Base-by-base conservation (phyloP, 2,797 vertebrate genomes). In the Lutjanus campechanus region DNA sequence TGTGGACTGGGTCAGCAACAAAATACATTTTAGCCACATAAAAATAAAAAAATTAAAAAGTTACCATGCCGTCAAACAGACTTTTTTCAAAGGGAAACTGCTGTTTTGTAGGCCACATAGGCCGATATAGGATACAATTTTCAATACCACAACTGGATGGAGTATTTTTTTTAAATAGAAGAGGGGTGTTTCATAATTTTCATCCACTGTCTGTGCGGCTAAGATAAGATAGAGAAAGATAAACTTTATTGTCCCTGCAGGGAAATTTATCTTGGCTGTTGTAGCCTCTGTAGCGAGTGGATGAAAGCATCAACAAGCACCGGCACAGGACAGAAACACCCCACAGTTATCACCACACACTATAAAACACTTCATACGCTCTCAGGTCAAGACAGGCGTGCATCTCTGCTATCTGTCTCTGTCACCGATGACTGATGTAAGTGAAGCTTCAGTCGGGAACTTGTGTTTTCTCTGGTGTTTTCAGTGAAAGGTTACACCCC, bases 401-500 rank as follows among this genome's bases (percentile, higher is more conserved):
- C 63, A 8, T 44, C 20, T 73, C 69, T n/a, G 55, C 75, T 44
- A 40, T 78, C 75, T 40, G 68, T 82, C 70, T 53, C 65, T 82
- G 87, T 75, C 86, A 41, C 3, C 1, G 59, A 54, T 87, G 89
- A 93, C 70, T 73, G 88, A 92, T 92, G 90, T 46, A 46, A 77
- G 76, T 40, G 60, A 41, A 74, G 83, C 68, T n/a, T 72, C 58
- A 4, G 53, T 50, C 4, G n/a, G 25, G 60, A 88, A 83, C 82
- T 74, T 68, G 22, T 85, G 88, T 92, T 90, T 92, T 91, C 84
- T 85, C 82, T 66, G 64, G 55, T 88, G 81, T 71, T 89, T 82
- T 79, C 55, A 85, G 67, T 89, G 93, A 93, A 94, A 94, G 88
- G 83, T 86, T 87, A 93, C 79, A 91, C 90, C 85, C 83, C 81